A percentile compares a stretch with the other conserved stretches of the same genome.
phyloP scores from a whole-genome alignment of 2,113 vertebrate genomes.

The Pseudolaguvia tuberculata region DNA sequence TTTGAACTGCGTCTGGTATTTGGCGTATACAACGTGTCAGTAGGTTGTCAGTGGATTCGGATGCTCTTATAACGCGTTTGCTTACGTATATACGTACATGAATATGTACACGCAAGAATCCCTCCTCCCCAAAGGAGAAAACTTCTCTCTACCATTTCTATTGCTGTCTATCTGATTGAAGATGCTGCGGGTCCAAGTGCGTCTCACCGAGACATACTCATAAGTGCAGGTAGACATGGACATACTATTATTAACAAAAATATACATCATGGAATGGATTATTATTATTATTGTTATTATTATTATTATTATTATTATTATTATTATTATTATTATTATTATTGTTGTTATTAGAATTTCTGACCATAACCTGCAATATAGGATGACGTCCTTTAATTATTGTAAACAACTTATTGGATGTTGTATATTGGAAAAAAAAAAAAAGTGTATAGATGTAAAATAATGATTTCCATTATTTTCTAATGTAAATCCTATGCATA shows the following conservation, averaged over 20 bases:
- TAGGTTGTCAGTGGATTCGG: background rate
- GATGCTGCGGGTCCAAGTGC: constrained; percentile 25
- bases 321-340: too few species aligned
- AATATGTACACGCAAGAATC: background rate
- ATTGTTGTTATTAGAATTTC: too few species aligned
- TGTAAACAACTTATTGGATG: background rate
- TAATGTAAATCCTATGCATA: too few species aligned
- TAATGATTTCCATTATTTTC: too few species aligned
- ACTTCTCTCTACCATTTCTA: background rate
- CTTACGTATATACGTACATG: constrained; percentile 19
- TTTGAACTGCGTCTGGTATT: background rate
- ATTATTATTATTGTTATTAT: too few species aligned
- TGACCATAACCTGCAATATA: background rate
- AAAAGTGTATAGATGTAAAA: too few species aligned
- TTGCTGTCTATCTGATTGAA: background rate
- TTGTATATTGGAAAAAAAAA: too few species aligned
- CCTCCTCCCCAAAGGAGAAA: background rate
- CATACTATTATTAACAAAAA: background rate
- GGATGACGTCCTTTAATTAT: background rate
- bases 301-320: too few species aligned
- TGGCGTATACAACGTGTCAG: constrained; percentile 2
- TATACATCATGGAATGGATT: too few species aligned
- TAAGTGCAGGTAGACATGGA: constrained; percentile 14
- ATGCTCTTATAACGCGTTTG: constrained; percentile 2
- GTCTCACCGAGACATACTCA: background rate